Evolutionary conservation across 2,113 vertebrate genomes (phyloP).

Genomic region (Herpetotheres cachinnans): DNA sequence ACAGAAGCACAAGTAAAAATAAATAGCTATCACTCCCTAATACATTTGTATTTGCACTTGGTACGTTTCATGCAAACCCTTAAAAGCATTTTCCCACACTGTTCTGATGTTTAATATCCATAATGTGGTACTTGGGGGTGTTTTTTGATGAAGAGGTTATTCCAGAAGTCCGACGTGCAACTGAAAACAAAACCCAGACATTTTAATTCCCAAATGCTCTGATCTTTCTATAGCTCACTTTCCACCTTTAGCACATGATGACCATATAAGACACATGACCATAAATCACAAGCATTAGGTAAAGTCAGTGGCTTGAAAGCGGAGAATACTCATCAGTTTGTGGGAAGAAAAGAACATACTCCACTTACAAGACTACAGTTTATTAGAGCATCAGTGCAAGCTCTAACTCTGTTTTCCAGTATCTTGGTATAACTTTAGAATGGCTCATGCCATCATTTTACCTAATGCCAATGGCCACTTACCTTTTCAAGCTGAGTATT

Average conservation of each 20-base stretch:
- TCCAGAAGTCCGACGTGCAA: neutral
- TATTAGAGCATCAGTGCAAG: neutral
- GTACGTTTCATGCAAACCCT: neutral
- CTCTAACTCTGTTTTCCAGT: neutral
- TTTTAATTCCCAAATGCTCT: neutral
- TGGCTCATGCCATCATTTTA: neutral
- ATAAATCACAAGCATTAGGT: neutral
- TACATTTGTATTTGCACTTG: neutral
- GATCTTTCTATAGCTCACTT: neutral
- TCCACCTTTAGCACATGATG: neutral
- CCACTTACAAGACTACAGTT: neutral
- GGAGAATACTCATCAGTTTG: neutral
- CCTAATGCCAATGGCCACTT: neutral
- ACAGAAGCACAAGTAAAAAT: neutral
- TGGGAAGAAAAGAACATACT: neutral
- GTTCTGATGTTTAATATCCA: neutral
- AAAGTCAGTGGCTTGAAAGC: neutral
- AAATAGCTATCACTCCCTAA: neutral
- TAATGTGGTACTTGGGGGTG: neutral
- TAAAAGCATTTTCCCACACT: neutral
- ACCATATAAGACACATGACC: neutral
- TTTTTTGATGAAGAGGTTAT: neutral
- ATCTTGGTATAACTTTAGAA: neutral
- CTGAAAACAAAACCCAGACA: neutral
- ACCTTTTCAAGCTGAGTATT: neutral